Conservation (phyloP, 1,140 invertebrate genomes). For the Calosoma granatense region DNA sequence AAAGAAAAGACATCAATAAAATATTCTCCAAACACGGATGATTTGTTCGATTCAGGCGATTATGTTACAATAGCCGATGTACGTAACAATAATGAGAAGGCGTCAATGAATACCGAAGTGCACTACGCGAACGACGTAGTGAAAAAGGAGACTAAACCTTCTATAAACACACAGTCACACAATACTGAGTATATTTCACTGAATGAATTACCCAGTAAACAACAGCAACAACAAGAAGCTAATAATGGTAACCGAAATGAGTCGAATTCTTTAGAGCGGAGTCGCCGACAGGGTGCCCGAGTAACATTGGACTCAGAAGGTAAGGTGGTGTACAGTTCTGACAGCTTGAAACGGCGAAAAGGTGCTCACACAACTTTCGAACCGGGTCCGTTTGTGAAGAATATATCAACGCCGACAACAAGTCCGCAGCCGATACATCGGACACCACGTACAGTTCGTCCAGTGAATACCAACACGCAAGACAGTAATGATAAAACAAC, state of each 20-base stretch:
- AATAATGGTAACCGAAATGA: conserved; percentile 39
- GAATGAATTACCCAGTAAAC: conserved; percentile 60
- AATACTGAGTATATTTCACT: conserved; percentile 71
- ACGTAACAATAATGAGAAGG: conserved; percentile 59
- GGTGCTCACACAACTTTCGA: conserved; percentile 74
- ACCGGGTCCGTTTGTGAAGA: conserved; percentile 67
- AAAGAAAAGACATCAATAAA: conserved; percentile 37
- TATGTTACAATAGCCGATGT: conserved; percentile 78
- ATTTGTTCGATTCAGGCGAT: conserved; percentile 53
- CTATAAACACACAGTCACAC: conserved; percentile 38
- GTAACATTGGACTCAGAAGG: conserved; percentile 80
- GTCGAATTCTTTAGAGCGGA: conserved; percentile 37
- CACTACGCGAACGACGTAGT: conserved; percentile 45
- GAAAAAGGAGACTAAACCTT: conserved; percentile 37
- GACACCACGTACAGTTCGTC: conserved; percentile 32
- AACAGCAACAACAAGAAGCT: conserved; percentile 17
- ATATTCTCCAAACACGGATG: conserved; percentile 22
- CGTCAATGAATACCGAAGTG: conserved; percentile 32
- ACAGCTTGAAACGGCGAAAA: conserved; percentile 72
- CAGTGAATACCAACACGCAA: conserved; percentile 24
- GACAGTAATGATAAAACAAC: too few species aligned
- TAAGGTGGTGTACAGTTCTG: conserved; percentile 81
- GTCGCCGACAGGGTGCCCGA: conserved; percentile 55
- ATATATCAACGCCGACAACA: conserved; percentile 34
- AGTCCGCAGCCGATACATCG: conserved; percentile 37